Percentiles rank a stretch among this genome's conserved stretches.
Conservation (phyloP, 2,113 vertebrate genomes). For the Probosciger aterrimus region DNA sequence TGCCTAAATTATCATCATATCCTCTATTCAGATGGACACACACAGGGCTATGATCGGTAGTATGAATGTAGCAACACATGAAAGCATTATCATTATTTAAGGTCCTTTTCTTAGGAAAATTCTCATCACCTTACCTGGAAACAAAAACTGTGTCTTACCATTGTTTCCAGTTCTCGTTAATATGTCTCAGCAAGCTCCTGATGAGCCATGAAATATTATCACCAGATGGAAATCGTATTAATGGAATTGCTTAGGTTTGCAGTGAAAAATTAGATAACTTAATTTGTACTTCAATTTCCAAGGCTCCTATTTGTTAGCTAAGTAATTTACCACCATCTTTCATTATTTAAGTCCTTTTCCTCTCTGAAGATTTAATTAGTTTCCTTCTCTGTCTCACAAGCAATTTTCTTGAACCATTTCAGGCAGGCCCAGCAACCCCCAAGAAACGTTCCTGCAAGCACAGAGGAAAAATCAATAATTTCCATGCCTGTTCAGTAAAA, state of each 20-base stretch:
- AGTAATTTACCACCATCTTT: constrained; percentile 26
- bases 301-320: constrained; percentile 47
- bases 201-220: constrained; percentile 50
- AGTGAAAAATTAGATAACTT: constrained; percentile 56
- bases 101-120: not conserved
- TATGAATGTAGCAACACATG: not conserved
- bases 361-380: constrained; percentile 56
- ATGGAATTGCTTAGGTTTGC: constrained; percentile 27
- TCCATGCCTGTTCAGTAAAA: constrained; percentile 38
- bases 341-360: constrained; percentile 44
- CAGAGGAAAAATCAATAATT: constrained; percentile 59
- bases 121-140: not conserved
- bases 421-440: not conserved
- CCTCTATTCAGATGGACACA: not conserved
- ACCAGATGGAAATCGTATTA: constrained; percentile 47
- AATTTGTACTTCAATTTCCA: constrained; percentile 58
- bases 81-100: not conserved
- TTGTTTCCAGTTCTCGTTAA: constrained; percentile 6
- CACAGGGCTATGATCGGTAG: not conserved
- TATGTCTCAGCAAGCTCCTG: constrained; percentile 37
- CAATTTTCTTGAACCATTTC: constrained; percentile 41
- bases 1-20: not conserved
- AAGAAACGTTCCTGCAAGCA: constrained; percentile 22
- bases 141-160: not conserved
- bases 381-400: constrained; percentile 39